These are phyloP conservation scores for Leptinotarsa defecta DNA, from an alignment of 1,140 invertebrate genomes.

Conservation along the genomic window DNA sequence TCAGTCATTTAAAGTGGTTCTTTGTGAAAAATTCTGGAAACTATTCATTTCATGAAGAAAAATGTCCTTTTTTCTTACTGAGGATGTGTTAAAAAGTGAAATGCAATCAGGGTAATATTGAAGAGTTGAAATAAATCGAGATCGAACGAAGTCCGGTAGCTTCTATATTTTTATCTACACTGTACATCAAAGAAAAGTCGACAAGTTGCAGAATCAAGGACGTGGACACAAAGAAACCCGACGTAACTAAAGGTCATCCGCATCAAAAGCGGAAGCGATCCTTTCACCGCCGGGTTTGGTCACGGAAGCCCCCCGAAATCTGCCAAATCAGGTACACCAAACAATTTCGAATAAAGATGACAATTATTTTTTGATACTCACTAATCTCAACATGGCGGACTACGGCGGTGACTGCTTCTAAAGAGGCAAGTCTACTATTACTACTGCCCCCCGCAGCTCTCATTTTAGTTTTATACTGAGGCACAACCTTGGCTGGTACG, in stretches of 20 bases:
- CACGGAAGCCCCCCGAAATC: not conserved
- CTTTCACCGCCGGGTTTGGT: not conserved
- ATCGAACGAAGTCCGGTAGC: too few species aligned
- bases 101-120: too few species aligned
- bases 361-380: conserved; percentile 39
- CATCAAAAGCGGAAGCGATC: not conserved
- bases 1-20: too few species aligned
- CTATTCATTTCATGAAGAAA: too few species aligned
- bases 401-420: conserved; percentile 37
- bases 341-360: conserved; percentile 7
- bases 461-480: conserved; percentile 43
- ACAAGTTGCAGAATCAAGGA: not conserved
- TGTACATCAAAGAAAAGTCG: not conserved
- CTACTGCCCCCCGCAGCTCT: conserved; percentile 47
- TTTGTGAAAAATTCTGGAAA: too few species aligned
- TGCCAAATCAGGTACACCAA: not conserved
- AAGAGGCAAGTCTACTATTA: conserved; percentile 43
- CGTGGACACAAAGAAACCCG: not conserved
- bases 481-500: conserved; percentile 47
- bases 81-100: too few species aligned
- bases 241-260: not conserved
- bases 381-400: conserved; percentile 46
- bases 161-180: not conserved
- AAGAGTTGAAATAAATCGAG: too few species aligned
- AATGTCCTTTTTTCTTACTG: too few species aligned